Base-by-base conservation (phyloP, 2,888 invertebrate genomes). In the Pterobdella sp. region DNA sequence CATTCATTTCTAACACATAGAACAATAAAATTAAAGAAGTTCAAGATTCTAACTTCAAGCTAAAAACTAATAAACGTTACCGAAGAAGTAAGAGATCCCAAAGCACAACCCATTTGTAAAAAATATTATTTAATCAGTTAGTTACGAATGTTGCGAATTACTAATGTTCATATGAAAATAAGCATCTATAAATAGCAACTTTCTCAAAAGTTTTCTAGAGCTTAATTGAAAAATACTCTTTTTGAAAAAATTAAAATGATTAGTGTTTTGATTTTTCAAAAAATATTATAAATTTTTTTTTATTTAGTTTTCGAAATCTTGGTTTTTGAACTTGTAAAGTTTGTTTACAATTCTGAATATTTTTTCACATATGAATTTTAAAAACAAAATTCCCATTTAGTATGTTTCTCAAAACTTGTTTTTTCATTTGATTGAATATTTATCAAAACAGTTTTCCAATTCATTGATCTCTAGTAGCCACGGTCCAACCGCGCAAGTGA, bases 51-150 rank as follows among this genome's bases (percentile, higher is more conserved):
- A 18, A 49, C 14, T n/a, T 49, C n/a, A 49, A n/a, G n/a, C n/a
- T n/a, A n/a, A n/a, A n/a, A n/a, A n/a, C n/a, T 49, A 49, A 49
- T n/a, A 49, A 14, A 18, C n/a, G 68, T 76, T 71, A 77, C 77
- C 67, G 76, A 74, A 22, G 76, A 76, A 22, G 77, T 76, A 35
- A 77, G 60, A 22, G 75, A 75, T 49, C 77, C 77, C 29, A 77
- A 66, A 10, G 74, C 68, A 65, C 77, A 77, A 10, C 77, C 77
- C 77, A 77, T 77, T 10, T 52, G 22, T 56, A 22, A 56, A 26
- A 14, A 56, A 56, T 3, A 26, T 22, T 56, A 14, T 26, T 56
- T 3, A 56, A 18, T 26, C 4, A n/a, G 26, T 76, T 76, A 66
- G 76, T 36, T 36, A 26, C 1, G 4, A 18, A n/a, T 63, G 10